Evolutionary conservation across 2,797 vertebrate species (phyloP), one percentile per base, ranked within the genome.

Genomic region (Kryptolebias ocellatus): DNA sequence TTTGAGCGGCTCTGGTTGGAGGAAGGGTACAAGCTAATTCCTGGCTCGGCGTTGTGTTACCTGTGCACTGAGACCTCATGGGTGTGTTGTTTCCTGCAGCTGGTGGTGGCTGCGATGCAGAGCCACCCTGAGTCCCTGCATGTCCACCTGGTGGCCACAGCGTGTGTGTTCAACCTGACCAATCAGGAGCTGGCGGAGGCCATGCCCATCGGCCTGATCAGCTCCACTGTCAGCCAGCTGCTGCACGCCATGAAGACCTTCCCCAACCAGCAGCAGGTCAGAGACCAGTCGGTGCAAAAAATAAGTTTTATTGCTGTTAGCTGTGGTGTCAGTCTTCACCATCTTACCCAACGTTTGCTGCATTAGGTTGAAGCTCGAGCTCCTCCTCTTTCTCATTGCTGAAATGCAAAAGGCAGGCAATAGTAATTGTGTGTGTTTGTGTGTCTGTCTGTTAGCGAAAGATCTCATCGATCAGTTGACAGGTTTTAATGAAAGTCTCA

Each of bases 131-230:
- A 92, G 79, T 96, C 96, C 74, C 87, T 95, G 65, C 94, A 95
- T 0, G 91, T 98, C 76, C 96, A 98, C 79, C 90, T 97, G 76
- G 94, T 96, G 73, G 95, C 96, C 27, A 95, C 96, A 0, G 96
- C 95, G 0, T 99, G 97, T 60, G 94, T 96, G 42, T 97, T 97
- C 87, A 96, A 96, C 82, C 90, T 99, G 83, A 98, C 96, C 70
- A 94, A 94, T 72, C 95, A 95, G 86, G 95, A 96, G 67, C 82
- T 95, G 88, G 95, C 95, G 0, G 89, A 91, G 39, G 93, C 92
- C 46, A 95, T 97, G 95, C 94, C 97, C 1, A 89, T 95, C 61
- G 81, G 91, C n/a, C 94, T 98, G n/a, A 90, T 97, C 69, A 94
- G 94, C 5, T 89, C 94, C 56, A 92, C 95, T 6, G 95, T 96